Evolutionary conservation across 2,797 vertebrate genomes (phyloP), one percentile per base, ranked within the genome.

Genomic region (Chelon auratus): DNA sequence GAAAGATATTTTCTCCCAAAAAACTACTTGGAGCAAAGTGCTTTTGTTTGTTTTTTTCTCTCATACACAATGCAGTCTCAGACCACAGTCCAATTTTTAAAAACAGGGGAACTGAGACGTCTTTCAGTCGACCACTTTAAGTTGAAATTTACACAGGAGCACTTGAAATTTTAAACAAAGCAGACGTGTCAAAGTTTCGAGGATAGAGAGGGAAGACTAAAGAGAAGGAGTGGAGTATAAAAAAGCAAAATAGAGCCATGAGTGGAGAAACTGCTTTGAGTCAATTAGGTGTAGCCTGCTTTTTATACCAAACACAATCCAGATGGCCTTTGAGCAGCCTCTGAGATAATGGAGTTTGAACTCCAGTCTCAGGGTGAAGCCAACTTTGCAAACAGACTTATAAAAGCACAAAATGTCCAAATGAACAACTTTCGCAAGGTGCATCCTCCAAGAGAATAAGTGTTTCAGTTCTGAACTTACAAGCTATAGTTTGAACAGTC

Each of bases 301-400:
- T 45, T 62, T 80, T 66, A 72, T 30, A 68, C 58, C 30, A 81
- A 79, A 82, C 62, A 75, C 65, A 84, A 76, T 71, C 76, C 83
- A 87, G 85, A 80, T 68, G 77, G 75, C 59, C 63, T 54, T n/a
- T 1, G 15, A 51, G 59, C 79, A 18, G 17, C 53, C 66, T 70
- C 51, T 65, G 68, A 77, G 51, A 86, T 78, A 83, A 86, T 84
- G 39, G 59, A 73, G 64, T 77, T 69, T 76, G 68, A 87, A 63
- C 62, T 65, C 33, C 50, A 60, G 54, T 63, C 70, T 74, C 60
- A 56, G 45, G 60, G 59, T 63, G 61, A 78, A 43, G 67, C 55
- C 61, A 74, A 55, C 61, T 77, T 47, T 14, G 62, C 77, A 62
- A 84, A 79, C 48, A 72, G 40, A 56, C 26, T 42, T 69, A 30